Evolutionary conservation across 2,113 vertebrate genomes (phyloP).

Genomic region (Cisticola juncidis): DNA sequence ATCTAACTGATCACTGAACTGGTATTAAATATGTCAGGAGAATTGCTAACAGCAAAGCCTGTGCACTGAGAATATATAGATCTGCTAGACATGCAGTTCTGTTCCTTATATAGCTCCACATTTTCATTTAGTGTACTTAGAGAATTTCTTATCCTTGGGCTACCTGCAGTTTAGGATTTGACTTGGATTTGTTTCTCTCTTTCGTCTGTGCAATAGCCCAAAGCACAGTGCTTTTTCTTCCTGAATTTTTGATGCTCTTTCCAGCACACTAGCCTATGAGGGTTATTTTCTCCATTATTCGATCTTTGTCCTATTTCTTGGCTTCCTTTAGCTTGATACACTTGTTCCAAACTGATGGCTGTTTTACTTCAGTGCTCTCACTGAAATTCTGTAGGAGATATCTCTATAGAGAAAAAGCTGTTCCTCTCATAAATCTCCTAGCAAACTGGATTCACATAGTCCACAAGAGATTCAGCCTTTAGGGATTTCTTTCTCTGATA

Average conservation of each 20-base stretch:
- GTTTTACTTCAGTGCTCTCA: background rate
- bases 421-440: background rate
- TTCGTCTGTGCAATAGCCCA: background rate
- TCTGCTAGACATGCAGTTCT: background rate
- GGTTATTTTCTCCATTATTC: slow-evolving; percentile 10
- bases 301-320: slow-evolving; percentile 18
- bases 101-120: background rate
- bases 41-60: background rate
- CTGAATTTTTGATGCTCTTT: background rate
- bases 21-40: background rate
- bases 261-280: background rate
- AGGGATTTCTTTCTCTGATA: background rate
- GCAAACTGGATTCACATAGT: background rate
- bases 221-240: background rate
- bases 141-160: background rate
- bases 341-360: background rate
- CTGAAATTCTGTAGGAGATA: background rate
- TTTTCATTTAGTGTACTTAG: background rate
- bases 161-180: background rate
- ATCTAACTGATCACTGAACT: background rate
- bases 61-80: background rate
- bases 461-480: background rate
- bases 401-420: background rate
- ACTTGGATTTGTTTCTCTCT: background rate
- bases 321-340: background rate